Conservation (phyloP, 2,797 vertebrate genomes). For the Urosaurus nigricauda region DNA sequence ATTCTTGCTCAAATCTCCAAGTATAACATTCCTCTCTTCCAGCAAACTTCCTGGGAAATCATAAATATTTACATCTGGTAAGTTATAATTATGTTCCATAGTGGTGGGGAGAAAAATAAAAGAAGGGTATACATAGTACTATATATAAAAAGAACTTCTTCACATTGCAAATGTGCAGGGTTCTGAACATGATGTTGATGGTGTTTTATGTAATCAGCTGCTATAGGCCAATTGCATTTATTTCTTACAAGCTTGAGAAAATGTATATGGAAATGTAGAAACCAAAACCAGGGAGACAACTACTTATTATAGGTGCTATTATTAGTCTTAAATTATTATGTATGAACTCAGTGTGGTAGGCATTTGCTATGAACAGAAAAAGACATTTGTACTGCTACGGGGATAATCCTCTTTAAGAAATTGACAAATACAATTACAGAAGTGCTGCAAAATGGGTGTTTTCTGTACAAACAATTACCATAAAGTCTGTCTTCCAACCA, state of each 20-base stretch:
- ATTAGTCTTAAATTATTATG: slow-evolving; percentile 70
- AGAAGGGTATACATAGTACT: slow-evolving; percentile 74
- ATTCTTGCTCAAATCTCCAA: slow-evolving; percentile 81
- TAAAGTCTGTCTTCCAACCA: slow-evolving; percentile 54
- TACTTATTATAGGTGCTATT: slow-evolving; percentile 73
- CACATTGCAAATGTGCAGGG: slow-evolving; percentile 80
- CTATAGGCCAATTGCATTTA: slow-evolving; percentile 44
- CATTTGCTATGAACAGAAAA: slow-evolving; percentile 62
- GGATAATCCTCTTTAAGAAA: slow-evolving; percentile 66
- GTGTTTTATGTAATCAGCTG: slow-evolving; percentile 66
- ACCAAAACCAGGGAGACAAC: slow-evolving; percentile 46
- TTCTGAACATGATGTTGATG: slow-evolving; percentile 73
- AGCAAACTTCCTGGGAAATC: slow-evolving; percentile 83
- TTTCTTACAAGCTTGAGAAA: slow-evolving; percentile 53
- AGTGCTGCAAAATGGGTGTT: slow-evolving; percentile 64
- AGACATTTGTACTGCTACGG: slow-evolving; percentile 59
- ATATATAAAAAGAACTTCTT: slow-evolving; percentile 79
- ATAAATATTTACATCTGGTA: slow-evolving; percentile 86
- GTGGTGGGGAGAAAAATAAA: slow-evolving; percentile 52
- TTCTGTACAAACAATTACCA: slow-evolving; percentile 57
- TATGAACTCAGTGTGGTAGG: slow-evolving; percentile 61
- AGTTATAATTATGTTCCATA: slow-evolving; percentile 84
- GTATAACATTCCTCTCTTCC: slow-evolving; percentile 81
- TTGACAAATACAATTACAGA: slow-evolving; percentile 70
- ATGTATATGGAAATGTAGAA: slow-evolving; percentile 50